Base-by-base conservation (phyloP, 2,888 invertebrate species). In the Parnassius glacialis region DNA sequence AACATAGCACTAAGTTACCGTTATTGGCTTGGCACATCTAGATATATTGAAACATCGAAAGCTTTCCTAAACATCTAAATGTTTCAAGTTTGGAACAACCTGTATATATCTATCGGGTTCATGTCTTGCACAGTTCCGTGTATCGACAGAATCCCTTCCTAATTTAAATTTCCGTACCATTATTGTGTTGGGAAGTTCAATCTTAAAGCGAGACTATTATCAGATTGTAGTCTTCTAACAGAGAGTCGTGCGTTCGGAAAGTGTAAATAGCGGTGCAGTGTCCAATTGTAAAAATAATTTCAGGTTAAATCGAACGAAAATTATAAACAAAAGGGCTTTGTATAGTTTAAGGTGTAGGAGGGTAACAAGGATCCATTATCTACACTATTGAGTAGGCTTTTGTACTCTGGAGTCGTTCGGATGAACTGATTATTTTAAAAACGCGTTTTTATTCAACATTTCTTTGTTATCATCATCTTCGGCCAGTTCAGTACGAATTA, bases 241-340 rank as follows among this genome's bases (percentile, higher is more conserved):
- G 77, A 77, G 74, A 59, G 42, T 44, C 72, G 68, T 72, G 68
- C 71, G 66, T 48, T 48, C 68, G 68, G 66, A 72, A 70, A 74
- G 61, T 34, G 62, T 34, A 59, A 65, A 71, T 73, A 70, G 73
- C 71, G 73, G 75, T 79, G 79, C 78, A 70, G 69, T 68, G 69
- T 67, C 66, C 67, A 61, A 34, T 56, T 55, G 50, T 55, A 42
- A 55, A 13, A 48, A 48, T 43, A 55, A 34, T 34, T 61, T 43
- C 42, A 42, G 20, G 44, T 12, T 34, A 50, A n/a, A 44, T 9
- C 10, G 41, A 57, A 47, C 44, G 3, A 59, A 59, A 66, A 52
- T 34, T 34, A 43, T 47, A 61, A 56, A 45, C 57, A 56, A 61
- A 57, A 42, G 43, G 53, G 60, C 50, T 57, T 34, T 5, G 5